A percentile compares a stretch with the other conserved stretches of the same genome.
phyloP scores from a whole-genome alignment of 2,797 vertebrate species.

The Pseudotriccus pelzelni region DNA sequence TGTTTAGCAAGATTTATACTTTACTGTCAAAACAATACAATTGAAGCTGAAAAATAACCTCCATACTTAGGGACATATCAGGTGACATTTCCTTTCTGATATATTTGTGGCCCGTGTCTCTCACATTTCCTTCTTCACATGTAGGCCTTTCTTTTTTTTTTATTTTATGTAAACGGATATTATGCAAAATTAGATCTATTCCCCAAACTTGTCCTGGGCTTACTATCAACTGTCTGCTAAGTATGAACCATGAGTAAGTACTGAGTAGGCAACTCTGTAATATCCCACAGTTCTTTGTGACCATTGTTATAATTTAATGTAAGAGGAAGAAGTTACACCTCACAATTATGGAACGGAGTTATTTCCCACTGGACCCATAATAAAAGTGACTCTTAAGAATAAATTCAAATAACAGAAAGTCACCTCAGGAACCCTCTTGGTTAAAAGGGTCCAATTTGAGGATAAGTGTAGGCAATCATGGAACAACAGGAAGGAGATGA shows the following conservation, averaged over 20 bases:
- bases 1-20: constrained; percentile 6
- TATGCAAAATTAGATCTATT: background rate
- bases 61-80: background rate
- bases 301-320: background rate
- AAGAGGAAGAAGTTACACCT: background rate
- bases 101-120: background rate
- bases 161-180: background rate
- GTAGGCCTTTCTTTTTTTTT: background rate
- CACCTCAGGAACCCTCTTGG: background rate
- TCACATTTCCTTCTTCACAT: background rate
- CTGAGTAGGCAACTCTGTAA: background rate
- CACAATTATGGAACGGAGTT: background rate
- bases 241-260: background rate
- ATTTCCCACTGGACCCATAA: background rate
- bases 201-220: background rate
- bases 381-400: background rate
- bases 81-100: background rate
- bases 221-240: background rate
- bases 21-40: background rate
- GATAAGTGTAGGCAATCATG: background rate
- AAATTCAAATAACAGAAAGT: background rate
- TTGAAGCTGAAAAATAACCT: background rate
- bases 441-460: background rate
- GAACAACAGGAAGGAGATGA: background rate
- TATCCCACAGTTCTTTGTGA: background rate